Evolutionary conservation across 2,113 vertebrate species (phyloP), one percentile per base, ranked within the genome.

Genomic region (Sciurus niger): DNA sequence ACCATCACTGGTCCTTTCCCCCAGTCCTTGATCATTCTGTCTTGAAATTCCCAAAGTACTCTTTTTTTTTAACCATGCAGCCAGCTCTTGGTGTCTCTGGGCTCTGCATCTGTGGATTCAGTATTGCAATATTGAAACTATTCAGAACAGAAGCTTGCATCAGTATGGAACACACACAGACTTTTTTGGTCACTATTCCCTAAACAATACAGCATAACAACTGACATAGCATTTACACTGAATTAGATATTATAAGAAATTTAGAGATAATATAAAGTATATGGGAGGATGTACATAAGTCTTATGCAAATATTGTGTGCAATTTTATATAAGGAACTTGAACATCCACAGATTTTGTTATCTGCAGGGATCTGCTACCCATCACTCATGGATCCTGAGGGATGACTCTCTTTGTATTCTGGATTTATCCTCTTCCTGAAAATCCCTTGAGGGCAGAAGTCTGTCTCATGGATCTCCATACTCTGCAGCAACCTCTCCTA

Each of bases 1-100:
- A 51, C 32, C 72, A 78, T 32, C 24, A 7, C 24, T 8, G 9
- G 7, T 46, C 51, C 72, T 24, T 46, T 63, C 48, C 63, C 28
- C 2, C 13, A 63, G 12, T 13, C 65, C 22, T 16, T 30, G 14
- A 22, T 24, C 2, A 72, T 17, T 91, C 84, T 60, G 40, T 43
- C 4, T 51, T 53, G 20, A 4, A n/a, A 8, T 46, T 25, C 55
- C 32, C 67, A n/a, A 0, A 3, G 0, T 0, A 34, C 28, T 80
- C 51, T 48, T 34, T 18, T 25, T 51, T 25, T 51, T 70, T 43
- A 67, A 13, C 48, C 37, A 2, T 63, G 17, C 13, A 70, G 51
- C 34, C 18, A 28, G 37, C 22, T 9, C 9, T 74, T 37, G 34
- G 10, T 3, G 4, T 18, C 34, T 68, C 48, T 22, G 20, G 25